Evolutionary conservation across 2,797 vertebrate genomes (phyloP).

Genomic region (Lagodon rhomboides): DNA sequence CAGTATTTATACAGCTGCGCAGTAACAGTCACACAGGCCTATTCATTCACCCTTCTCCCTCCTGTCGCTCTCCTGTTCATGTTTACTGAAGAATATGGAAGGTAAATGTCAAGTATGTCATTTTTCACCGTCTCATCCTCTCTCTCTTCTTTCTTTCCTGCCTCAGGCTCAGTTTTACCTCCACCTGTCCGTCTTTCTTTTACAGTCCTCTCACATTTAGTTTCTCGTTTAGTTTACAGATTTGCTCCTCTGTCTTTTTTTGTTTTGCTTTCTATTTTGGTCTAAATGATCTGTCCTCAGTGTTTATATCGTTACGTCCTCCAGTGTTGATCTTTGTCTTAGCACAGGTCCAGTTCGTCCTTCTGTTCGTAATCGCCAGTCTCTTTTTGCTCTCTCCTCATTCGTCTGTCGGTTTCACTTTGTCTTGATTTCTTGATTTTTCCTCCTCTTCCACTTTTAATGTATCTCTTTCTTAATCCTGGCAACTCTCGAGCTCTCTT

Average conservation of each 20-base stretch:
- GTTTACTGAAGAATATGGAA: slow-evolving; percentile 80
- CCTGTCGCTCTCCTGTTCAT: slow-evolving; percentile 45
- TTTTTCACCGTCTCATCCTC: slow-evolving; percentile 26
- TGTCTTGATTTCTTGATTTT: slow-evolving; percentile 16
- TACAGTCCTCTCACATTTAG: not conserved
- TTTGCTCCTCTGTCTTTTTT: not conserved
- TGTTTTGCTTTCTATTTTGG: not conserved
- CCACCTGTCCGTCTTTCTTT: slow-evolving; percentile 1
- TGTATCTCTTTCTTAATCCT: slow-evolving; percentile 35
- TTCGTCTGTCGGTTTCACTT: slow-evolving; percentile 41
- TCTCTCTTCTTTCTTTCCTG: not conserved
- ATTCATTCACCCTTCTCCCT: slow-evolving; percentile 48
- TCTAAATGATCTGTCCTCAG: slow-evolving; percentile 1
- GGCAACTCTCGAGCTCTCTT: slow-evolving; percentile 12
- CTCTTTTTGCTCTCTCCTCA: slow-evolving; percentile 5
- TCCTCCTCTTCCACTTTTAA: slow-evolving; percentile 26
- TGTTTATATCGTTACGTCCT: not conserved
- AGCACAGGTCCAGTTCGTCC: slow-evolving; percentile 27
- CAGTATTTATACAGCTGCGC: slow-evolving; percentile 57
- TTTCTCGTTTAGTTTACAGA: not conserved
- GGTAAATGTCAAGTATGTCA: slow-evolving; percentile 76
- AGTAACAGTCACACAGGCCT: slow-evolving; percentile 36
- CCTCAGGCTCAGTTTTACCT: not conserved
- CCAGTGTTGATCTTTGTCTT: not conserved
- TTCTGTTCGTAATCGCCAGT: slow-evolving; percentile 34